Conservation (phyloP, 2,888 invertebrate genomes). For the Dioctria linearis region DNA sequence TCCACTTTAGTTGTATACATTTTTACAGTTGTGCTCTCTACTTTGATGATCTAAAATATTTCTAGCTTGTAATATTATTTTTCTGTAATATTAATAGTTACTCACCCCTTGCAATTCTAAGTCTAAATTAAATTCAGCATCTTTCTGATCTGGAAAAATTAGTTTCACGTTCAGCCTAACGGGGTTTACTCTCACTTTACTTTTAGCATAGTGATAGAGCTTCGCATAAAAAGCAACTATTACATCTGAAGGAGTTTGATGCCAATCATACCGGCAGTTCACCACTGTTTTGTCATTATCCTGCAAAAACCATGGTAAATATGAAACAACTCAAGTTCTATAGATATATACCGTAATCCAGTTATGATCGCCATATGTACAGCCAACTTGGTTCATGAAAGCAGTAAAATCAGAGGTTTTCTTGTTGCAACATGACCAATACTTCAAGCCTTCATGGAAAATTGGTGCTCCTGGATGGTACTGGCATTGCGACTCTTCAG, state of each 20-base stretch:
- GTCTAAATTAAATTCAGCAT: conserved; percentile 82
- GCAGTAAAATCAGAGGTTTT: conserved; percentile 94
- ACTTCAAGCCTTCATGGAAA: conserved; percentile 97
- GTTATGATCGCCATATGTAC: conserved; percentile 85
- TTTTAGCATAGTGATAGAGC: conserved; percentile 84
- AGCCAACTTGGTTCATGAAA: conserved; percentile 94
- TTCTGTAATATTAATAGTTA: conserved; percentile 55
- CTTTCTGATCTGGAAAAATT: conserved; percentile 83
- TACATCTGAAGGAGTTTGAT: conserved; percentile 90
- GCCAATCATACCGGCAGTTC: conserved; percentile 93
- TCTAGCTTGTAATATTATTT: conserved; percentile 20
- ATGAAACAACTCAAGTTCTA: not conserved
- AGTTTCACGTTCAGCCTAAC: conserved; percentile 83
- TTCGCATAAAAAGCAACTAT: conserved; percentile 93
- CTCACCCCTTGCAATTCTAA: conserved; percentile 87
- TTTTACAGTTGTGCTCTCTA: conserved; percentile 79
- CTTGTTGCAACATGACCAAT: conserved; percentile 96
- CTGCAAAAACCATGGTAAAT: conserved; percentile 68
- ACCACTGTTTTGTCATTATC: conserved; percentile 73
- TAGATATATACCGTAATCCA: conserved; percentile 80
- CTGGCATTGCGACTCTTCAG: conserved; percentile 77
- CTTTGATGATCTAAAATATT: conserved; percentile 80
- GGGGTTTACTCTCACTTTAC: conserved; percentile 86
- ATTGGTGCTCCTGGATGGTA: conserved; percentile 92
- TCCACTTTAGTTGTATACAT: conserved; percentile 94